Percentiles rank a stretch among this genome's conserved stretches.
phyloP scores from a whole-genome alignment of 2,888 invertebrate genomes.

The Aromia moschata region DNA sequence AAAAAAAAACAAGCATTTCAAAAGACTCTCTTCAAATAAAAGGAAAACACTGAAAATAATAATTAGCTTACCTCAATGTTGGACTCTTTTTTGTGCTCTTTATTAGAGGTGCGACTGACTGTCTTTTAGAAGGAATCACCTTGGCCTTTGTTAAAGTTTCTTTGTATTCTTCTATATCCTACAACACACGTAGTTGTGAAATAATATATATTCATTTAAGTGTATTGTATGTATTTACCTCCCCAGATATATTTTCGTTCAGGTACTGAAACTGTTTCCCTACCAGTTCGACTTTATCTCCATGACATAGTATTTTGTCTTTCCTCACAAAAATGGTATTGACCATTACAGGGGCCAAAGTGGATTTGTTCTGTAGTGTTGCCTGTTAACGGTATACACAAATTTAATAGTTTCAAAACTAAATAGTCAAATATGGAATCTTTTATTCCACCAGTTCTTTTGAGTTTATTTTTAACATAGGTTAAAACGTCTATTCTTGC shows the following conservation, averaged over 20 bases:
- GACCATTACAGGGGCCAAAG: slow-evolving; percentile 60
- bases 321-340: slow-evolving; percentile 59
- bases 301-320: slow-evolving; percentile 61
- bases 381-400: slow-evolving; percentile 59
- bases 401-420: too few species aligned
- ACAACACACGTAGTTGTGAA: too few species aligned
- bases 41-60: too few species aligned
- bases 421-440: too few species aligned
- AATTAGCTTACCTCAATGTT: slow-evolving; percentile 6
- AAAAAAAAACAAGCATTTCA: too few species aligned
- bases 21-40: too few species aligned
- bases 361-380: slow-evolving; percentile 62
- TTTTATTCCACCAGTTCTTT: too few species aligned
- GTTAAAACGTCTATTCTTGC: too few species aligned
- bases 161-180: slow-evolving; percentile 7
- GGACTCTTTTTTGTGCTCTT: slow-evolving; percentile 7
- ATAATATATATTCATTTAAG: too few species aligned
- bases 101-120: slow-evolving; percentile 1
- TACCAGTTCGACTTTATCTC: slow-evolving; percentile 59
- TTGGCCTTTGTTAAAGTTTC: neutral
- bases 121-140: slow-evolving; percentile 6
- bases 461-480: too few species aligned
- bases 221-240: slow-evolving; percentile 24
- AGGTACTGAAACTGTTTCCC: slow-evolving; percentile 43
- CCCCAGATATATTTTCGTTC: slow-evolving; percentile 30